Evolutionary conservation across 2,888 invertebrate species (phyloP), one percentile per base, ranked within the genome.

Genomic region (Cyclophora albipunctata): DNA sequence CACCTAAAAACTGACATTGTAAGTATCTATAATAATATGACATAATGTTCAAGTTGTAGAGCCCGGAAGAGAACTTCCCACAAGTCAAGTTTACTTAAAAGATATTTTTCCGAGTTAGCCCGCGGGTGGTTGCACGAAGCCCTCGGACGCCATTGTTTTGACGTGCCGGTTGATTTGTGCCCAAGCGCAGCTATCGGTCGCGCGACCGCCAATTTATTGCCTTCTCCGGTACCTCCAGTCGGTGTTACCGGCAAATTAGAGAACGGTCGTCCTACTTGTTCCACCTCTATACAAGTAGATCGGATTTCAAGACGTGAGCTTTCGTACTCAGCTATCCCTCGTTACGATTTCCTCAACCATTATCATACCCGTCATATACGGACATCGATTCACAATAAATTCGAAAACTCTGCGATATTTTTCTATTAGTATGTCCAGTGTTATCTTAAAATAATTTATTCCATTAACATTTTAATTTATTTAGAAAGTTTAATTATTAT

Each of bases 101-200:
- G 67, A 69, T 66, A 37, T 37, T 37, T 37, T 37, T 37, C 37
- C 4, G 37, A 37, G 37, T 37, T 75, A 75, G 75, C 68, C 77
- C 73, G 66, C 73, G 77, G 76, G 72, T 71, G 71, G 75, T 67
- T 73, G 74, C 77, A 82, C 80, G 78, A 80, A 77, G 77, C 78
- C 81, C 80, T 78, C 81, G 77, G 64, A 71, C 74, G 74, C 75
- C 76, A 80, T 79, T 78, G 81, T 77, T 80, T 78, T 78, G 81
- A 82, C 83, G 78, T 78, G 71, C 69, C 75, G 70, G 77, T 77
- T 82, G 84, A 84, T 84, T 84, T 84, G 81, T 80, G 83, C 81
- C 78, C 81, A 67, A 67, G 75, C 75, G 76, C 75, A 69, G 62
- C 74, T 74, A 80, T 83, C 80, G 77, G 81, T 81, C 75, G 71